phyloP scores from a whole-genome alignment of 2,113 vertebrate species.

The Piprites chloris region DNA sequence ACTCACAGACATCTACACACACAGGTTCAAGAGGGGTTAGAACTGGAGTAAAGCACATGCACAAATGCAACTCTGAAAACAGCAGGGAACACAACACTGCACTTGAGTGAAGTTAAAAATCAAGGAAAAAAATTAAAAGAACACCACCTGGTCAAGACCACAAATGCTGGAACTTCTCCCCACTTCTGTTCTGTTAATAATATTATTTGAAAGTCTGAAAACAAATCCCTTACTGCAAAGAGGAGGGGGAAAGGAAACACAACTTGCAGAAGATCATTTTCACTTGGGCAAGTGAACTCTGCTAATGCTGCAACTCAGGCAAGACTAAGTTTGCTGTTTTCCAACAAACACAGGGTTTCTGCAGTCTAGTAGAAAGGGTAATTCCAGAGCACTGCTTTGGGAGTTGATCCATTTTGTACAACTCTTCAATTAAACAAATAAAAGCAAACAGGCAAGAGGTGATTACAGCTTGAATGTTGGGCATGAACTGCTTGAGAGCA shows the following conservation, averaged over 20 bases:
- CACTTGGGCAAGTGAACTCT: background rate
- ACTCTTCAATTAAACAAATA: background rate
- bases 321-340: background rate
- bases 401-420: background rate
- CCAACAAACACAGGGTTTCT: background rate
- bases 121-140: background rate
- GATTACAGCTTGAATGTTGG: background rate
- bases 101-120: background rate
- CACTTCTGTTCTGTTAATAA: background rate
- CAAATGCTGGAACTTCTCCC: background rate
- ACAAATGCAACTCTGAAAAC: background rate
- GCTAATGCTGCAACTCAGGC: background rate
- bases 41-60: accelerated
- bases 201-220: background rate
- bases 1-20: background rate
- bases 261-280: background rate
- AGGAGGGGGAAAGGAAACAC: background rate
- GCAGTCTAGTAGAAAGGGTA: background rate
- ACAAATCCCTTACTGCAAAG: background rate
- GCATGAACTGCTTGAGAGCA: background rate
- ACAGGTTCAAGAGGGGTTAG: accelerated
- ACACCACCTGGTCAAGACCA: background rate
- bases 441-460: background rate
- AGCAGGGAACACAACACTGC: background rate
- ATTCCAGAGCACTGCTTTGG: background rate